These are phyloP conservation scores for Lemur catta DNA, from an alignment of 2,797 vertebrate species.

Conservation along the genomic window DNA sequence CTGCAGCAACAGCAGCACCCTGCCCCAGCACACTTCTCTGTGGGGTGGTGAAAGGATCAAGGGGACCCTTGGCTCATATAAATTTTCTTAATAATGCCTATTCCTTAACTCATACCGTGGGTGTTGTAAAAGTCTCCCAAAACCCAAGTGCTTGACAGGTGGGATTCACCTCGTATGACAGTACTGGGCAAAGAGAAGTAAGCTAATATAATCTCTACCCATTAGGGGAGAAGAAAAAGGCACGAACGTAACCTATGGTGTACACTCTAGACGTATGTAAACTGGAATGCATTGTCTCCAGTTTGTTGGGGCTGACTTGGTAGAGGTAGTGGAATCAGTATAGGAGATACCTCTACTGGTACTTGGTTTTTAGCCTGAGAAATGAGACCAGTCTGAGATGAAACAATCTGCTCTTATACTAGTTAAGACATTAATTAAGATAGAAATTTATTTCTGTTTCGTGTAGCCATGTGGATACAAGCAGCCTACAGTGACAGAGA, in stretches of 20 bases:
- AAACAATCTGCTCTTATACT: background rate
- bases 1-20: background rate
- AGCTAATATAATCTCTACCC: background rate
- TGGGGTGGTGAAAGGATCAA: background rate
- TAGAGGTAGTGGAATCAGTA: background rate
- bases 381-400: background rate
- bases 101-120: background rate
- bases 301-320: background rate
- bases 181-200: background rate
- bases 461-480: background rate
- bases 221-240: background rate
- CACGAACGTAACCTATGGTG: accelerated
- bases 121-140: background rate
- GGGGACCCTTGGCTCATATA: background rate
- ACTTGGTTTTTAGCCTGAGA: background rate
- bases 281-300: background rate
- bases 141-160: background rate
- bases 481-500: background rate
- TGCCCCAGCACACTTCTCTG: background rate
- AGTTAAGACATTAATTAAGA: background rate
- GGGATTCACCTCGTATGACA: background rate
- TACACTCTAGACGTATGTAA: background rate
- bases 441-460: background rate
- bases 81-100: background rate
- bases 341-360: background rate